Evolutionary conservation across 1,140 invertebrate species (phyloP).

Genomic region (Nautilus pompilius): DNA sequence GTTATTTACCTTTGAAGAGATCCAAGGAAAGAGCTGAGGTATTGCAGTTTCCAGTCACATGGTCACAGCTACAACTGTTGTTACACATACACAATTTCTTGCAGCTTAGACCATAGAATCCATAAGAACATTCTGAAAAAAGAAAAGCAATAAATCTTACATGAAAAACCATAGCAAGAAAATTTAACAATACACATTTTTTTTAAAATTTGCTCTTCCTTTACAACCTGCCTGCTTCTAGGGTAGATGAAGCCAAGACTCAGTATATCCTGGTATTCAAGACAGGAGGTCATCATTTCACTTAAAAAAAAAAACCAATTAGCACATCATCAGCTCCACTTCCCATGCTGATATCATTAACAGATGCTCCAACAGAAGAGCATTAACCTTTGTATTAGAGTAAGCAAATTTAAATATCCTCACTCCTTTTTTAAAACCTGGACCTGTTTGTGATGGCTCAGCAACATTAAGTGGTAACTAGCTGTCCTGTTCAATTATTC

Average conservation of each 20-base stretch:
- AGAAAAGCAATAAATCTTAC: not conserved
- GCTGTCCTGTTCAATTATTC: too few species aligned
- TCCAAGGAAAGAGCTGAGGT: slow-evolving; percentile 66
- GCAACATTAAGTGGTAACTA: too few species aligned
- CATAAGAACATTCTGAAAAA: slow-evolving; percentile 26
- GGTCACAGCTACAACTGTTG: slow-evolving; percentile 66
- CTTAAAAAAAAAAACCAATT: not conserved
- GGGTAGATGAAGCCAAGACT: not conserved
- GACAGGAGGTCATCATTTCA: not conserved
- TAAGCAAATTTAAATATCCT: too few species aligned
- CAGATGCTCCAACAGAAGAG: too few species aligned
- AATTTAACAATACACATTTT: not conserved
- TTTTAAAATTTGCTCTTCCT: not conserved
- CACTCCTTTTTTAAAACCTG: too few species aligned
- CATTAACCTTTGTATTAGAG: too few species aligned
- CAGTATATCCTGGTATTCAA: not conserved
- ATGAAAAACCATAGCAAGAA: not conserved
- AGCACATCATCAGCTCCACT: not conserved
- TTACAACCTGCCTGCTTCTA: not conserved
- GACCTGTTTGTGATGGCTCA: too few species aligned
- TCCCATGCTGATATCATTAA: not conserved
- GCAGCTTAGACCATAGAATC: slow-evolving; percentile 34
- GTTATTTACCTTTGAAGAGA: slow-evolving; percentile 15
- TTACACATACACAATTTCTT: slow-evolving; percentile 35
- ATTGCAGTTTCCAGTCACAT: slow-evolving; percentile 77